Conservation (phyloP, 2,113 vertebrate genomes). For the Alligator sinensis region DNA sequence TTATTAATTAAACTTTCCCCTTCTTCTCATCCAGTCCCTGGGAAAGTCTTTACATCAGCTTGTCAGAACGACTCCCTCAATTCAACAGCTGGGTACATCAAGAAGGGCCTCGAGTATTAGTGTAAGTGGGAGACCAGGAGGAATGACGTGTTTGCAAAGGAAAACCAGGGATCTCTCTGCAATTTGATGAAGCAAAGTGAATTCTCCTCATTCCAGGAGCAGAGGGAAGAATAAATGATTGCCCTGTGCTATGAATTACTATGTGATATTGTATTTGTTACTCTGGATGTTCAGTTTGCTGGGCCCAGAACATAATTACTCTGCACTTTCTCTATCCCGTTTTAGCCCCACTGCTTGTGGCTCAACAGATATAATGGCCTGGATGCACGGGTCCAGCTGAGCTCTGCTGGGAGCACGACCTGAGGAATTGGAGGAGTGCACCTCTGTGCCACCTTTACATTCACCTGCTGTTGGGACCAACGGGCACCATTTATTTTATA, state of each 20-base stretch:
- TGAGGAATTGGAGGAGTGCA: rapidly evolving
- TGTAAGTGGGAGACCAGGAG: neutral
- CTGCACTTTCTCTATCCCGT: neutral
- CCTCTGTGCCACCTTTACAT: neutral
- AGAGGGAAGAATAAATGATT: neutral
- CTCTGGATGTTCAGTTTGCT: neutral
- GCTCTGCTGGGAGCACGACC: neutral
- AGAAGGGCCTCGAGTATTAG: neutral
- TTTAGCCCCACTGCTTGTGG: neutral
- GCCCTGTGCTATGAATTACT: neutral
- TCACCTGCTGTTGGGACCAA: neutral
- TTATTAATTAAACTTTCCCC: neutral
- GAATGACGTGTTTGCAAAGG: neutral
- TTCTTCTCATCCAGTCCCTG: neutral
- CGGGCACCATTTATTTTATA: rapidly evolving
- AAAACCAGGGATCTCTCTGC: neutral
- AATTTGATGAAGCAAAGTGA: neutral
- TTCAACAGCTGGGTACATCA: neutral
- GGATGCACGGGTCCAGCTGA: neutral
- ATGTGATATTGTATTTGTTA: rapidly evolving
- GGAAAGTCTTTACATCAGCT: neutral
- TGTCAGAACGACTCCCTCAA: no score
- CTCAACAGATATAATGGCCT: neutral
- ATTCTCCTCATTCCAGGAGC: neutral
- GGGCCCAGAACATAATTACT: neutral